These are phyloP conservation scores for Istiophorus platypterus DNA, from an alignment of 2,113 vertebrate genomes.

Conservation along the genomic window DNA sequence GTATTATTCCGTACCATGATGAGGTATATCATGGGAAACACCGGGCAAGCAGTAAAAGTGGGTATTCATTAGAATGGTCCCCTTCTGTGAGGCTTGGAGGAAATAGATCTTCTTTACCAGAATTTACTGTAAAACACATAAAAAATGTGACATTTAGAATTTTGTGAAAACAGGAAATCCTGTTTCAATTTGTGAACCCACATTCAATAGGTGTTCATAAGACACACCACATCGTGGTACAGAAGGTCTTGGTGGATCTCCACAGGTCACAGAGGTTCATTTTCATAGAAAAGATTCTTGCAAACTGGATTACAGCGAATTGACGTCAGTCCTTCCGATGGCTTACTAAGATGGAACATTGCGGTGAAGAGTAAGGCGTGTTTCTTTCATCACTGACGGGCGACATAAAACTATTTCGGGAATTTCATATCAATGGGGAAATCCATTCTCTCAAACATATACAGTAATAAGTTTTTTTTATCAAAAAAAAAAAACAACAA, in stretches of 20 bases:
- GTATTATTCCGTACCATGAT: background rate
- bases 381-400: slow-evolving; percentile 56
- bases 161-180: slow-evolving; percentile 86
- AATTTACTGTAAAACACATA: slow-evolving; percentile 58
- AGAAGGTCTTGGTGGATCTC: slow-evolving; percentile 53
- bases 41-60: background rate
- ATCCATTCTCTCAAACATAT: slow-evolving; percentile 31
- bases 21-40: background rate
- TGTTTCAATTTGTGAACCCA: slow-evolving; percentile 73
- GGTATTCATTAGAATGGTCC: slow-evolving; percentile 49
- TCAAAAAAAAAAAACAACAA: slow-evolving; percentile 12
- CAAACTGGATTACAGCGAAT: slow-evolving; percentile 72
- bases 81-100: slow-evolving; percentile 61
- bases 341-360: slow-evolving; percentile 44
- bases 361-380: slow-evolving; percentile 56
- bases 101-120: slow-evolving; percentile 64
- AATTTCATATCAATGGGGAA: slow-evolving; percentile 65
- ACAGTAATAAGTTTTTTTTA: background rate
- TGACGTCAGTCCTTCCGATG: slow-evolving; percentile 74
- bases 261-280: slow-evolving; percentile 35
- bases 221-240: slow-evolving; percentile 9
- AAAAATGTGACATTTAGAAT: slow-evolving; percentile 82
- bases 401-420: slow-evolving; percentile 48
- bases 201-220: slow-evolving; percentile 64
- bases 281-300: slow-evolving; percentile 72